phyloP scores from a whole-genome alignment of 2,113 vertebrate species.

The Spizaetus ornatus region DNA sequence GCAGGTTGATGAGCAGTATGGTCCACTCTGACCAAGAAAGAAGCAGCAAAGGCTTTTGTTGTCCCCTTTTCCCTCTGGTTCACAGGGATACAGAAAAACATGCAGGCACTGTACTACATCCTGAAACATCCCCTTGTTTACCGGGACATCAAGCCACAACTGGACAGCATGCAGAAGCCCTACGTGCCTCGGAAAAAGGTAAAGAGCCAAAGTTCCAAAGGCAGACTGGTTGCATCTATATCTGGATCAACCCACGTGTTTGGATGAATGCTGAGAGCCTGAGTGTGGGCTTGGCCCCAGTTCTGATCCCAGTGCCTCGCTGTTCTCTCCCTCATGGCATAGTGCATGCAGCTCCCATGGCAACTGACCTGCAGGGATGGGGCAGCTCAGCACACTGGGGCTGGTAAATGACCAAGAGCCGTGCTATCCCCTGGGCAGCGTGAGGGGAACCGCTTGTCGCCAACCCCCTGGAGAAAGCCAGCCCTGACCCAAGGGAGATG shows the following conservation, averaged over 20 bases:
- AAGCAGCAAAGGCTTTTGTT: not conserved
- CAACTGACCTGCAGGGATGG: no score
- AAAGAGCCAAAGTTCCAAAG: not conserved
- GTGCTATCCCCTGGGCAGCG: not conserved
- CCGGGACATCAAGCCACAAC: slow-evolving; percentile 68
- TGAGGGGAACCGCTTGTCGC: not conserved
- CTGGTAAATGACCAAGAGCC: not conserved
- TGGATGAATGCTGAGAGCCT: not conserved
- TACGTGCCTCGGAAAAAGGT: slow-evolving; percentile 70
- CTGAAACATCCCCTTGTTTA: slow-evolving; percentile 75
- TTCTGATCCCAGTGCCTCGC: not conserved
- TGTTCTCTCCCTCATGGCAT: not conserved
- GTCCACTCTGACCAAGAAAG: not conserved
- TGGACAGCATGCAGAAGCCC: slow-evolving; percentile 67
- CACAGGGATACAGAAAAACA: slow-evolving; percentile 82
- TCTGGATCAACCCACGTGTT: not conserved
- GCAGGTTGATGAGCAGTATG: not conserved
- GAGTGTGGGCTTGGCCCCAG: not conserved
- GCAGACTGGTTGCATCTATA: fast-evolving
- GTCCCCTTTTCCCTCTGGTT: not conserved
- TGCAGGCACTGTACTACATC: slow-evolving; percentile 70
- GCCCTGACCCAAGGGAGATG: not conserved
- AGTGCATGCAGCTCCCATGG: not conserved
- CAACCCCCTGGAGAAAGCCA: not conserved
- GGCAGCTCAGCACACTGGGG: not conserved